phyloP scores from a whole-genome alignment of 2,888 invertebrate genomes.

The Euzetes globulus region DNA sequence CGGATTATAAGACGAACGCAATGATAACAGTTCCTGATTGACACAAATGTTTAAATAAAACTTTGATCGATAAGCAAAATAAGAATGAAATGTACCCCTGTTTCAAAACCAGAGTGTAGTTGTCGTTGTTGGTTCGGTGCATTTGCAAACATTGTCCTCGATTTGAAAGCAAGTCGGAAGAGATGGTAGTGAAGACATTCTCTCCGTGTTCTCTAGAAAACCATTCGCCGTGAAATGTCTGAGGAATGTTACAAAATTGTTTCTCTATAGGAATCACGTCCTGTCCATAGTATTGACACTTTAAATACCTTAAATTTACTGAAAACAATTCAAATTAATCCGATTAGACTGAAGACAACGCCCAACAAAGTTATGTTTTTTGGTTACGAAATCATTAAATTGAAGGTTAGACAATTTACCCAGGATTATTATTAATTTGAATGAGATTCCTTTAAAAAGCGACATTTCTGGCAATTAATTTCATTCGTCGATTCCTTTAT shows the following conservation, averaged over 20 bases:
- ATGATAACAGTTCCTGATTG: constrained; percentile 58
- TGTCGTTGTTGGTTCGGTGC: constrained; percentile 63
- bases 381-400: neutral
- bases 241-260: constrained; percentile 56
- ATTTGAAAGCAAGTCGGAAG: constrained; percentile 67
- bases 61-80: constrained; percentile 14
- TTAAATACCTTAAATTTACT: neutral
- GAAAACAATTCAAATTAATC: neutral
- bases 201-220: constrained; percentile 81
- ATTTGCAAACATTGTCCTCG: constrained; percentile 52
- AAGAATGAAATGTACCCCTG: constrained; percentile 51
- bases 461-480: neutral
- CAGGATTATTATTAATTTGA: neutral
- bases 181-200: constrained; percentile 72
- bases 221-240: constrained; percentile 75
- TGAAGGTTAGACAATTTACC: neutral
- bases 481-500: no score
- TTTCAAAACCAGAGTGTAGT: constrained; percentile 73
- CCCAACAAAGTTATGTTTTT: constrained; percentile 1
- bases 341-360: neutral
- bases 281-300: neutral
- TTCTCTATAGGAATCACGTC: neutral
- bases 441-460: neutral
- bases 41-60: neutral
- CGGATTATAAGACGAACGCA: constrained; percentile 76